Conservation (phyloP, 2,888 invertebrate species). For the Malthinus flaveolus region DNA sequence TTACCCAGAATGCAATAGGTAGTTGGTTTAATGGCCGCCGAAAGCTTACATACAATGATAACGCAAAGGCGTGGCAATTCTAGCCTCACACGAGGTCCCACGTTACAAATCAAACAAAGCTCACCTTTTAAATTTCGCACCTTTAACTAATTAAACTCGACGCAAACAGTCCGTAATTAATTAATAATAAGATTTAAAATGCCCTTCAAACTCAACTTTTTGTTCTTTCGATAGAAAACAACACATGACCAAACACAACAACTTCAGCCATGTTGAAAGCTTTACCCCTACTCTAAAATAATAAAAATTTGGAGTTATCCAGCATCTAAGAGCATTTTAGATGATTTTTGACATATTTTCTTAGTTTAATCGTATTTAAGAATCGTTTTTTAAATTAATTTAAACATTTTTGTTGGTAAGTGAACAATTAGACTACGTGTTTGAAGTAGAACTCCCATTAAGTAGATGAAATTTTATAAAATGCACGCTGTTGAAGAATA, state of each 20-base stretch:
- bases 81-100: conserved; percentile 36
- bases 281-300: conserved; percentile 41
- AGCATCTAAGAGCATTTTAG: conserved; percentile 28
- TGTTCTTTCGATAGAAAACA: conserved; percentile 20
- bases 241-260: conserved; percentile 34
- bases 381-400: conserved; percentile 9
- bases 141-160: too few species aligned
- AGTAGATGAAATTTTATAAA: neutral
- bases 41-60: conserved; percentile 46
- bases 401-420: conserved; percentile 21
- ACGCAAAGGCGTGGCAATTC: conserved; percentile 48
- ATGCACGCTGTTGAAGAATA: neutral
- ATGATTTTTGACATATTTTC: conserved; percentile 12
- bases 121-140: conserved; percentile 9
- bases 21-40: conserved; percentile 31
- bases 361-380: conserved; percentile 19
- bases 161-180: too few species aligned
- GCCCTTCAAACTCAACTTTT: neutral
- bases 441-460: too few species aligned
- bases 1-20: conserved; percentile 29
- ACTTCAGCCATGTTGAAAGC: conserved; percentile 47
- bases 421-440: neutral
- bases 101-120: conserved; percentile 12
- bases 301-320: conserved; percentile 20
- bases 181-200: too few species aligned